phyloP scores from a whole-genome alignment of 2,888 invertebrate species.

The Trissolcus japonicus region DNA sequence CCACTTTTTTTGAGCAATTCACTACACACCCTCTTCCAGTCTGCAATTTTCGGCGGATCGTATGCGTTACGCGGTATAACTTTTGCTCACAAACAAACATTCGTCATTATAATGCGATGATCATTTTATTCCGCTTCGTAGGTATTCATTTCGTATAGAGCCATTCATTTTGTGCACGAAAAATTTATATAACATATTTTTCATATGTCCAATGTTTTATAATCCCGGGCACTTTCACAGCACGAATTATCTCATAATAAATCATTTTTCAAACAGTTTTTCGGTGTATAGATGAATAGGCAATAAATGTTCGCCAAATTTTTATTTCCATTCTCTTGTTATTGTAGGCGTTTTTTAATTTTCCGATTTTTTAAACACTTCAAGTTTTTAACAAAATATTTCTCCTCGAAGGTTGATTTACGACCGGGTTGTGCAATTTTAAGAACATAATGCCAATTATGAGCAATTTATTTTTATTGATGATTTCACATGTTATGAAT shows the following conservation, averaged over 20 bases:
- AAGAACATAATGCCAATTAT: no score
- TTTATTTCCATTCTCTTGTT: not conserved
- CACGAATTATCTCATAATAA: constrained; percentile 10
- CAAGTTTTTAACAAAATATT: no score
- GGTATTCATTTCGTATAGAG: constrained; percentile 28
- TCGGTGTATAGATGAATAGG: constrained; percentile 14
- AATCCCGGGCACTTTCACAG: no score
- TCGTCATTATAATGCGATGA: constrained; percentile 17
- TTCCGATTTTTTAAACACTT: not conserved
- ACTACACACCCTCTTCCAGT: constrained; percentile 18
- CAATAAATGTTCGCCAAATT: constrained; percentile 11
- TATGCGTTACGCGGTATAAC: constrained; percentile 14
- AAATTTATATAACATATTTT: no score
- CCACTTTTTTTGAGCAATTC: constrained; percentile 44
- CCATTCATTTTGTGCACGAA: constrained; percentile 11
- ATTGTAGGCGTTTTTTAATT: no score
- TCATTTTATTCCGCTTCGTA: constrained; percentile 9
- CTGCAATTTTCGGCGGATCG: constrained; percentile 44
- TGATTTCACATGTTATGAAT: no score
- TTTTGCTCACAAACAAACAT: constrained; percentile 25
- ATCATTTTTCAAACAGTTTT: constrained; percentile 27
- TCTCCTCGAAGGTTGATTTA: no score
- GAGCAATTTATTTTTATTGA: no score
- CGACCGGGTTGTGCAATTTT: no score
- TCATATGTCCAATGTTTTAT: no score